Evolutionary conservation across 2,113 vertebrate species (phyloP), one percentile per base, ranked within the genome.

Genomic region (Leucoraja erinaceus): DNA sequence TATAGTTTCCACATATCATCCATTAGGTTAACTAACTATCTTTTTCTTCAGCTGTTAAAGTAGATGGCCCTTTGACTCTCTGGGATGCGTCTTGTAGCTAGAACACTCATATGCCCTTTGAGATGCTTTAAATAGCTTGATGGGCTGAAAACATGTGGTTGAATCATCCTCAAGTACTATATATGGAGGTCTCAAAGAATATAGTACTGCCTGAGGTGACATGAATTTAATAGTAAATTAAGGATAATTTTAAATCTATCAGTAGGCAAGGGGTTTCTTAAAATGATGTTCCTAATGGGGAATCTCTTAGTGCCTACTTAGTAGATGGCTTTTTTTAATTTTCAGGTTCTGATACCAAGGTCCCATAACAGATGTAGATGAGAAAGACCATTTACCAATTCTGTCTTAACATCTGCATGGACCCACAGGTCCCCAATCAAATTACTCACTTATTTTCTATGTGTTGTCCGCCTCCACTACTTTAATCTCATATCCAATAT

Each of bases 101-200:
- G 22, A 84, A 84, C 22, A 12, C 81, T 84, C 63, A n/a, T n/a
- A 54, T 25, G 54, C 54, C 81, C 54, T 28, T 59, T 25, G 28
- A 84, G 56, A 61, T 84, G 33, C 81, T 84, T 84, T 59, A 84
- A 84, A 14, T 10, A 61, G 81, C 81, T 84, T 61, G 81, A 84
- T 84, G 25, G 14, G 18, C 28, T 54, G 28, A 4, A 61, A 84
- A 11, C 22, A 8, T 84, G 22, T 22, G 59, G 54, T 56, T 7
- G 22, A 84, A n/a, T 84, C 81, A 84, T 84, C 56, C 9, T 25
- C 56, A 84, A 59, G 22, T 59, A 4, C 81, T 25, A 84, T 59
- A 61, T 59, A 28, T 75, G 25, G 81, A 59, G 11, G 81, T 12
- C 11, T 28, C 14, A 84, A 84, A 59, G 22, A 59, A 14, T n/a